phyloP scores from a whole-genome alignment of 2,888 invertebrate genomes.

The Mallateleia sp. region DNA sequence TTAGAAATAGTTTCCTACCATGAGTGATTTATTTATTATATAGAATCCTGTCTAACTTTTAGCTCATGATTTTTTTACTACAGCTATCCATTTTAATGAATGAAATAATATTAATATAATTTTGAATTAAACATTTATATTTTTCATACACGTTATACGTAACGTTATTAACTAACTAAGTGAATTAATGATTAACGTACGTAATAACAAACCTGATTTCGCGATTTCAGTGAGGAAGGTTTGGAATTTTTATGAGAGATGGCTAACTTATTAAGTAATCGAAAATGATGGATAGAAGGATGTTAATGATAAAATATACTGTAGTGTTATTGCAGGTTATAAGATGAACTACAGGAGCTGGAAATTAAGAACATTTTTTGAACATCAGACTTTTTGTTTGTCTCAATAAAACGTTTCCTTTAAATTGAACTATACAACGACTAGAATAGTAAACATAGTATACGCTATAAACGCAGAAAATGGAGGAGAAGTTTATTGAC shows the following conservation, averaged over 20 bases:
- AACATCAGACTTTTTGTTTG: background rate
- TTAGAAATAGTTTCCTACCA: too few species aligned
- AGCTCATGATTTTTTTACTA: too few species aligned
- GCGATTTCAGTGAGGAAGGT: too few species aligned
- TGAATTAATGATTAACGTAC: too few species aligned
- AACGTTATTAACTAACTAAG: too few species aligned
- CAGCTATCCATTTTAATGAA: too few species aligned
- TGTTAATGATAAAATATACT: conserved; percentile 14
- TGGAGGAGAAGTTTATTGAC: background rate
- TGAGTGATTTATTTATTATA: too few species aligned
- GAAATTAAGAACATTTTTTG: conserved; percentile 2
- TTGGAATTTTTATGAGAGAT: conserved; percentile 5
- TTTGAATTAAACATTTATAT: too few species aligned
- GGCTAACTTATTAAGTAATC: conserved; percentile 20
- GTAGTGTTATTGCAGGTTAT: background rate
- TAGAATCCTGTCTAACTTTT: too few species aligned
- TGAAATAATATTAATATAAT: too few species aligned
- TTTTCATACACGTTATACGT: too few species aligned
- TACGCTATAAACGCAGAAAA: background rate
- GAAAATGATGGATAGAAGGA: conserved; percentile 38
- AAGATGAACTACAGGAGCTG: conserved; percentile 2
- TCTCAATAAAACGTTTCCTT: conserved; percentile 14
- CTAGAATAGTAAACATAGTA: background rate
- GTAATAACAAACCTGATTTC: too few species aligned
- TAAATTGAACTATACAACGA: conserved; percentile 5